These are phyloP conservation scores for Borostomias antarcticus DNA, from an alignment of 2,797 vertebrate species.

Conservation along the genomic window DNA sequence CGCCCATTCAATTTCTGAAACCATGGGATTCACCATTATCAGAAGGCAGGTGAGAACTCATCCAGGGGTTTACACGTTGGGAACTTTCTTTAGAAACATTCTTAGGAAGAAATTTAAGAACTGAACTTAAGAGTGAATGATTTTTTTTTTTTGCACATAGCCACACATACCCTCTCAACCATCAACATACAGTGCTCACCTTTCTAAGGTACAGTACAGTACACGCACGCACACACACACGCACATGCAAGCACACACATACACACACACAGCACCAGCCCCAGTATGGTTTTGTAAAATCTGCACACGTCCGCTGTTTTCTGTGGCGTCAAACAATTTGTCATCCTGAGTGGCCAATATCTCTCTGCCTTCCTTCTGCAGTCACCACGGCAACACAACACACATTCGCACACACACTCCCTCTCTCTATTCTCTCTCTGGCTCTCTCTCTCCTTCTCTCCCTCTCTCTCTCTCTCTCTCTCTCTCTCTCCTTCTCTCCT, in stretches of 20 bases:
- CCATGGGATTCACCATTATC: too few species aligned
- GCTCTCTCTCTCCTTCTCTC: neutral
- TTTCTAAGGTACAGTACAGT: too few species aligned
- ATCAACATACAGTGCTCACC: too few species aligned
- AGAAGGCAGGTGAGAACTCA: too few species aligned
- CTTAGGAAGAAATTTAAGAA: too few species aligned
- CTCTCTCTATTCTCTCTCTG: neutral
- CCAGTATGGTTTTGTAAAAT: conserved; percentile 37
- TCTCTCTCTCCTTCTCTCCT: neutral
- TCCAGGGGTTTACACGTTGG: too few species aligned
- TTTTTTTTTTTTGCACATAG: too few species aligned
- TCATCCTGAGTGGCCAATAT: conserved; percentile 76
- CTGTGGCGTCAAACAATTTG: conserved; percentile 70
- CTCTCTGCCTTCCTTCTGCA: conserved; percentile 66
- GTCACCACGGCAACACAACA: conserved; percentile 54
- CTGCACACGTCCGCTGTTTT: conserved; percentile 55
- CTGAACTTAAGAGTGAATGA: too few species aligned
- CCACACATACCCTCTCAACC: too few species aligned
- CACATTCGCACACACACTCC: conserved; percentile 17
- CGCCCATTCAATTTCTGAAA: too few species aligned
- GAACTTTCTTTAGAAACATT: too few species aligned
- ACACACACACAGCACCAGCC: neutral
- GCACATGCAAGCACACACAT: neutral
- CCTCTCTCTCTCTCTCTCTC: neutral
- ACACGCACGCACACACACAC: too few species aligned